phyloP scores from a whole-genome alignment of 2,797 vertebrate genomes.

The Amazonetta brasiliensis region DNA sequence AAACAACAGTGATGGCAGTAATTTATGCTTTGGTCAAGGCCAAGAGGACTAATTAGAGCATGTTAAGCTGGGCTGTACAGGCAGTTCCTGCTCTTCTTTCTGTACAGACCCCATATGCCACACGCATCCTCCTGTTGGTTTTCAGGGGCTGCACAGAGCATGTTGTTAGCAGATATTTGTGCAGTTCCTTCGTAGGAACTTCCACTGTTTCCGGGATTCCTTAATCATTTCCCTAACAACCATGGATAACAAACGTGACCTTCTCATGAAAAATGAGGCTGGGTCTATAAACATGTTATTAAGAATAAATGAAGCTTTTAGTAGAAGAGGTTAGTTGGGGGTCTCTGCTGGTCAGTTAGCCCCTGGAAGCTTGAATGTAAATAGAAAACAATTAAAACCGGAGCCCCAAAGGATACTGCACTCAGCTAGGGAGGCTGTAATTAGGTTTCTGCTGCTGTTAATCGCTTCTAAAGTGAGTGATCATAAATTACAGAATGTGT shows the following conservation, averaged over 20 bases:
- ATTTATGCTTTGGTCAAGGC: constrained; percentile 60
- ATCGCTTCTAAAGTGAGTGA: constrained; percentile 59
- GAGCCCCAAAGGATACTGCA: constrained; percentile 50
- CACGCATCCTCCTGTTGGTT: background rate
- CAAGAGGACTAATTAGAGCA: constrained; percentile 56
- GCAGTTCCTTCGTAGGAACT: constrained; percentile 33
- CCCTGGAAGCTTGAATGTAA: constrained; percentile 65
- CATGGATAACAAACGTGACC: constrained; percentile 63
- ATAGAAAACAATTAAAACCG: constrained; percentile 69
- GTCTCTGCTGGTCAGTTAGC: constrained; percentile 66
- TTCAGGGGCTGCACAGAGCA: background rate
- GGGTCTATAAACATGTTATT: constrained; percentile 68
- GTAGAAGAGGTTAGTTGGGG: constrained; percentile 68
- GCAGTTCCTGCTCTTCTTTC: constrained; percentile 36
- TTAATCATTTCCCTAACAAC: constrained; percentile 74
- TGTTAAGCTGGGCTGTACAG: background rate
- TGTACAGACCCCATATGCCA: background rate
- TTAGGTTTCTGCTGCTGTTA: constrained; percentile 68
- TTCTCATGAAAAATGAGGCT: constrained; percentile 62
- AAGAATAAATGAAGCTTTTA: constrained; percentile 74
- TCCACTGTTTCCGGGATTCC: constrained; percentile 65
- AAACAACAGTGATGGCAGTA: constrained; percentile 58
- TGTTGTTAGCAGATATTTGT: constrained; percentile 25
- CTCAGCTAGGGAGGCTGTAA: constrained; percentile 46
- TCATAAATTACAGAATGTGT: constrained; percentile 53